A percentile compares a stretch with the other conserved stretches of the same genome.
These are phyloP conservation scores for Micromussa lordhowensis DNA, from an alignment of 92 coral and sea anemone species.

Conservation along the genomic window DNA sequence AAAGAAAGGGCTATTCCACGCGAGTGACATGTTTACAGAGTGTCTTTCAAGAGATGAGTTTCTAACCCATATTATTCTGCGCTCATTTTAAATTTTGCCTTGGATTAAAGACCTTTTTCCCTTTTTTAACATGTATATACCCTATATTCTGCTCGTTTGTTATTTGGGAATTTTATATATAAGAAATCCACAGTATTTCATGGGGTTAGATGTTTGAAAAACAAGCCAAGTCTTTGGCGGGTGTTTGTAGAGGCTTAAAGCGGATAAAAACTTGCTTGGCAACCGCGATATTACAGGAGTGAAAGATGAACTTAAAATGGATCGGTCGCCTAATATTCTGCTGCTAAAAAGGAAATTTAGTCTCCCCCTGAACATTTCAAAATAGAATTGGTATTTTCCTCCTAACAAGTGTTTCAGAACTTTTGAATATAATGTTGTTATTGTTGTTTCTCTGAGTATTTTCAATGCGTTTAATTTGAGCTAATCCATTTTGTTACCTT, in stretches of 20 bases:
- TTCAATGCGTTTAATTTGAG: background rate
- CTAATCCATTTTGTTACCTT: slow-evolving; percentile 17
- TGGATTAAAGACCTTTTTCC: background rate
- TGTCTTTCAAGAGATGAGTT: slow-evolving; percentile 19
- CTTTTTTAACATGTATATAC: background rate
- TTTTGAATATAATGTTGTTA: background rate
- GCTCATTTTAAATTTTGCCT: background rate
- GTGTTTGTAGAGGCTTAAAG: slow-evolving; percentile 40
- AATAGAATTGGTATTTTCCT: background rate
- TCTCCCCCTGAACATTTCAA: background rate
- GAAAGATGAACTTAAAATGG: background rate
- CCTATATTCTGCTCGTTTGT: background rate
- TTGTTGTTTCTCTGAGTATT: background rate
- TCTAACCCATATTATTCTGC: slow-evolving; percentile 1
- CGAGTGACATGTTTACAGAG: slow-evolving; percentile 40
- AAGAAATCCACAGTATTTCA: background rate
- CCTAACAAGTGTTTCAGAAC: background rate
- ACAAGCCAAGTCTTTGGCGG: background rate
- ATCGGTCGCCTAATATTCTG: background rate
- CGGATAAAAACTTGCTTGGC: slow-evolving; percentile 33
- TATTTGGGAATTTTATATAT: background rate
- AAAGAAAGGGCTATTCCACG: slow-evolving; percentile 24
- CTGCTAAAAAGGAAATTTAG: background rate
- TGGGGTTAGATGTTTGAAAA: slow-evolving; percentile 7
- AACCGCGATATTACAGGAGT: slow-evolving; percentile 17